phyloP scores from a whole-genome alignment of 2,797 vertebrate species.

The Myotis daubentonii region DNA sequence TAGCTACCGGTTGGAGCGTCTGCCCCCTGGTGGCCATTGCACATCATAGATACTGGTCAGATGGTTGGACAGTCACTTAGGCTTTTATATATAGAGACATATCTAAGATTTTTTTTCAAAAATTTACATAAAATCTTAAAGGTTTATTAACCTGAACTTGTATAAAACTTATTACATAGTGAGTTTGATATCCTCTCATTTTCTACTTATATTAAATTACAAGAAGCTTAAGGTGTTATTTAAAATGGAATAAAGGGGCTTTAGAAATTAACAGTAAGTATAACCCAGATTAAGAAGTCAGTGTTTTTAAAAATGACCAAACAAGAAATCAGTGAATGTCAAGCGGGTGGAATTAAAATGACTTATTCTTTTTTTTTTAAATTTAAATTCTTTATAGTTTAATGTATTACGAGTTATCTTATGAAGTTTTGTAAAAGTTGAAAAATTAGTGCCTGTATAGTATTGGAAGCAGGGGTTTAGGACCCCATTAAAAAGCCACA shows the following conservation, averaged over 20 bases:
- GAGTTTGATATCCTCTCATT: constrained; percentile 23
- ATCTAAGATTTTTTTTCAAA: constrained; percentile 40
- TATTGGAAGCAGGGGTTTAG: not conserved
- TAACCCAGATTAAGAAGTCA: not conserved
- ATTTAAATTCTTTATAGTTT: no score
- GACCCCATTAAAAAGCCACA: not conserved
- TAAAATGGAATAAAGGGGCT: constrained; percentile 59
- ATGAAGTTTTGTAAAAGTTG: not conserved
- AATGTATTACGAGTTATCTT: not conserved
- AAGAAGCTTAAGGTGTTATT: constrained; percentile 15
- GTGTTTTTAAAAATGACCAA: constrained; percentile 1
- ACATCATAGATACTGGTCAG: no score
- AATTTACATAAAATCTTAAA: constrained; percentile 1
- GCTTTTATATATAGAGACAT: no score
- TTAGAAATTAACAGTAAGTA: not conserved
- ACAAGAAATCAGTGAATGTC: constrained; percentile 1
- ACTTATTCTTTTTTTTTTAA: not conserved
- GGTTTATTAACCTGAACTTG: not conserved
- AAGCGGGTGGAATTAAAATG: not conserved
- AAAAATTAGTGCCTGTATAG: not conserved
- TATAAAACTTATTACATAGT: constrained; percentile 11
- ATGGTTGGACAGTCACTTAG: no score
- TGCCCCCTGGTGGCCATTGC: no score
- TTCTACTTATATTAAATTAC: constrained; percentile 28
- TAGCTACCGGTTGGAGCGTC: no score